Percentiles rank a stretch among this genome's conserved stretches.
phyloP scores from a whole-genome alignment of 2,797 vertebrate genomes.

The Helostoma temminkii region DNA sequence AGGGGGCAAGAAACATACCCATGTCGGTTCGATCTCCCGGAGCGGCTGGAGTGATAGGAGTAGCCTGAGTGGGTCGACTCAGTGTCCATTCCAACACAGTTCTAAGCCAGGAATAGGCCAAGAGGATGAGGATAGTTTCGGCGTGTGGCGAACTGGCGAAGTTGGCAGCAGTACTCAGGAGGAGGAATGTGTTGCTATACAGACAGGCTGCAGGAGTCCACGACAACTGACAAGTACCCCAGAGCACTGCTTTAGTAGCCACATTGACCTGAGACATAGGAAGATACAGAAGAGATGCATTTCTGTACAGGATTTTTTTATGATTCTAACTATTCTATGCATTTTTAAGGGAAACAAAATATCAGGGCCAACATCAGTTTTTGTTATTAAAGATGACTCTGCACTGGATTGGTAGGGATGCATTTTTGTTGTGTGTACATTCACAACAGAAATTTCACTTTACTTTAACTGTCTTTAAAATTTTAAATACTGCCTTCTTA shows the following conservation, averaged over 20 bases:
- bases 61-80: constrained; percentile 97
- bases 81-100: constrained; percentile 90
- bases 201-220: constrained; percentile 72
- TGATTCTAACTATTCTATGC: not conserved
- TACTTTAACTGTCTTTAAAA: too few species aligned
- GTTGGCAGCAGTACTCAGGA: constrained; percentile 52
- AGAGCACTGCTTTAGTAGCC: constrained; percentile 60
- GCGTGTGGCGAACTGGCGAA: constrained; percentile 42
- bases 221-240: constrained; percentile 60
- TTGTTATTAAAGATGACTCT: too few species aligned
- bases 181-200: constrained; percentile 69
- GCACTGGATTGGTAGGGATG: too few species aligned
- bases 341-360: constrained; percentile 1
- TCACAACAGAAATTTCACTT: constrained; percentile 16
- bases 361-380: not conserved
- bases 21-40: constrained; percentile 93
- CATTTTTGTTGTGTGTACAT: not conserved
- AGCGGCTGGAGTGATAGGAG: constrained; percentile 94
- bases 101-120: constrained; percentile 55
- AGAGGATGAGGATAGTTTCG: constrained; percentile 55
- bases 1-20: constrained; percentile 84
- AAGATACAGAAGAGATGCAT: constrained; percentile 33
- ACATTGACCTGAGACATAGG: constrained; percentile 71
- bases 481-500: constrained; percentile 37
- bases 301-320: not conserved